These are phyloP conservation scores for Pangasius macronema DNA, from an alignment of 2,797 vertebrate genomes.

Conservation along the genomic window DNA sequence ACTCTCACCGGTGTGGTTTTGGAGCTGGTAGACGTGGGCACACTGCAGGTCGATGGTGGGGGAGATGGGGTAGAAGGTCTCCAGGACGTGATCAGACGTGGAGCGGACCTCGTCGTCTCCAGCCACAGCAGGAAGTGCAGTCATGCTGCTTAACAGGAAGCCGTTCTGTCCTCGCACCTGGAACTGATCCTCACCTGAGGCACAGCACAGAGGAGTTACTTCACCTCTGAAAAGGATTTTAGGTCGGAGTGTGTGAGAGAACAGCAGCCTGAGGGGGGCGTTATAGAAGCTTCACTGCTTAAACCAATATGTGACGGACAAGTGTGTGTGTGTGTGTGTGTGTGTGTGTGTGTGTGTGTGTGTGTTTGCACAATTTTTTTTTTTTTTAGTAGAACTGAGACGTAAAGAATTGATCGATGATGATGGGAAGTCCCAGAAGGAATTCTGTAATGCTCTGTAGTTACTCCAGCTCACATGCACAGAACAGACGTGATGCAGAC, in stretches of 20 bases:
- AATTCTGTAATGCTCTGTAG: background rate
- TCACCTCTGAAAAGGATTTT: background rate
- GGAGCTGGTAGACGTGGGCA: constrained; percentile 75
- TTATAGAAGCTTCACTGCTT: background rate
- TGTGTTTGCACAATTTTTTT: no score
- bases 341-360: no score
- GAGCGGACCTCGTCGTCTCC: constrained; percentile 78
- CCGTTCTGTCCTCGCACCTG: constrained; percentile 83
- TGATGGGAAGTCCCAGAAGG: background rate
- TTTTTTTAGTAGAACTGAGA: no score
- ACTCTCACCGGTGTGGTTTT: constrained; percentile 75
- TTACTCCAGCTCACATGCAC: background rate
- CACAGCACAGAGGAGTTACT: background rate
- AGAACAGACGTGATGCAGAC: background rate
- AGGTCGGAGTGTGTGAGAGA: background rate
- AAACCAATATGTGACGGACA: background rate
- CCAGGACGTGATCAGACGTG: constrained; percentile 75
- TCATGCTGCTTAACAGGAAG: constrained; percentile 74
- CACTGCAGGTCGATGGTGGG: constrained; percentile 89
- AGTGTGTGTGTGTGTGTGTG: background rate
- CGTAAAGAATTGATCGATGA: background rate
- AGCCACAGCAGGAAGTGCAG: constrained; percentile 77
- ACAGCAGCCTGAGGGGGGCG: background rate
- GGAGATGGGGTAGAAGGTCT: constrained; percentile 86
- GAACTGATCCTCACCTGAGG: constrained; percentile 82